Conservation (phyloP, 2,113 vertebrate genomes). For the Chinchilla lanigera region DNA sequence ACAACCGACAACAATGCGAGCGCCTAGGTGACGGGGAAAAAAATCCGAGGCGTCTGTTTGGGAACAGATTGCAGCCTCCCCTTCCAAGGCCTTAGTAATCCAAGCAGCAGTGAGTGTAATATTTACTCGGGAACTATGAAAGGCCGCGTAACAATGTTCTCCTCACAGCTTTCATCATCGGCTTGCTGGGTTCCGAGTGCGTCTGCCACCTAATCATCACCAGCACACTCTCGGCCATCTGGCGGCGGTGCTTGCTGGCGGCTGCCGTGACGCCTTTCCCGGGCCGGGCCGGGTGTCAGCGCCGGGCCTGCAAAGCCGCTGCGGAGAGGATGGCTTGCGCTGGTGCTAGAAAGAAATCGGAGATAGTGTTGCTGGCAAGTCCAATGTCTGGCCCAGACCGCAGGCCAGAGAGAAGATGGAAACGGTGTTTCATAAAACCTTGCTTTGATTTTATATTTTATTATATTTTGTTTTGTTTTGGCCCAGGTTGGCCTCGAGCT, state of each 20-base stretch:
- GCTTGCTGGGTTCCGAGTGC: slow-evolving; percentile 3
- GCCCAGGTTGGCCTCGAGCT: not conserved
- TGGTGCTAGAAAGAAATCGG: not conserved
- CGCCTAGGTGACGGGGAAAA: slow-evolving; percentile 74
- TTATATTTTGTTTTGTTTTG: not conserved
- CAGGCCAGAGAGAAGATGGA: not conserved
- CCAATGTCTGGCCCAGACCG: not conserved
- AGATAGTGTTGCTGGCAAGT: accelerated
- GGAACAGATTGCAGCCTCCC: slow-evolving; percentile 30
- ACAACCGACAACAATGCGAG: slow-evolving; percentile 72
- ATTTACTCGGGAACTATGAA: slow-evolving; percentile 73
- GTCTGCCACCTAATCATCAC: slow-evolving; percentile 45
- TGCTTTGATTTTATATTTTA: not conserved
- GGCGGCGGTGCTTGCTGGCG: not conserved
- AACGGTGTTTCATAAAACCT: not conserved
- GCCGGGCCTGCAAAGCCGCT: not conserved
- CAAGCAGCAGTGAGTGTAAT: slow-evolving; percentile 68
- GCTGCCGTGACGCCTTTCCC: not conserved
- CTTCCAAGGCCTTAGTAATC: slow-evolving; percentile 77
- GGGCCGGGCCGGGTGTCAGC: not conserved
- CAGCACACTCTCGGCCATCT: not conserved
- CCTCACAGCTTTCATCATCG: slow-evolving; percentile 41
- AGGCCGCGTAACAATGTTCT: slow-evolving; percentile 59
- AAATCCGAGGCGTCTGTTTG: slow-evolving; percentile 57
- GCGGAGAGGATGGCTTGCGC: accelerated